Percentiles rank a stretch among this genome's conserved stretches.
phyloP scores from a whole-genome alignment of 2,888 invertebrate genomes.

The Heliconius erato region DNA sequence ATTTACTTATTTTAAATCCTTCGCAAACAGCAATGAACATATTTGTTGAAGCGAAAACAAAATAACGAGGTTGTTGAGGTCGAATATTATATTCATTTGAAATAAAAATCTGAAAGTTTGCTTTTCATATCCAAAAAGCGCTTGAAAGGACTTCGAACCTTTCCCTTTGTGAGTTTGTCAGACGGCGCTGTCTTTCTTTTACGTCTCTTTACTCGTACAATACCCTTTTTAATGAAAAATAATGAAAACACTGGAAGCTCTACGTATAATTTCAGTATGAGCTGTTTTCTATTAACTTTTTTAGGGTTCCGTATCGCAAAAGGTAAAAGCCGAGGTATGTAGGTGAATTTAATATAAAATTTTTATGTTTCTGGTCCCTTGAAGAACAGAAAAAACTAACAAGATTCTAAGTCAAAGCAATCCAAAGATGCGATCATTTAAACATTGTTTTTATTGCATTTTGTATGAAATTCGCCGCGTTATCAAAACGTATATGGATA shows the following conservation, averaged over 20 bases:
- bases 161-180: constrained; percentile 35
- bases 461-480: too few relatives aligned
- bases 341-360: too few relatives aligned
- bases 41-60: constrained; percentile 14
- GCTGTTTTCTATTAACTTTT: background rate
- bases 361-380: too few relatives aligned
- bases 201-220: constrained; percentile 34
- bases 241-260: background rate
- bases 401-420: too few relatives aligned
- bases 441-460: too few relatives aligned
- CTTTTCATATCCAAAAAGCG: constrained; percentile 20
- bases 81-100: constrained; percentile 11
- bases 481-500: too few relatives aligned
- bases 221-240: constrained; percentile 31
- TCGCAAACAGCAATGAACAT: constrained; percentile 2
- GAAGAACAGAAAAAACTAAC: too few relatives aligned
- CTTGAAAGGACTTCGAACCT: constrained; percentile 33
- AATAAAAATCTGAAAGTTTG: constrained; percentile 6
- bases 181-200: constrained; percentile 31
- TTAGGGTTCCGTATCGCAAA: too few relatives aligned
- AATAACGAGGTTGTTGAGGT: constrained; percentile 18
- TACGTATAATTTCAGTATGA: background rate
- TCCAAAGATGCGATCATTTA: too few relatives aligned
- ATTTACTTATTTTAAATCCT: constrained; percentile 16
- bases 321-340: too few relatives aligned